Base-by-base conservation (phyloP, 2,888 invertebrate species). In the Ferdinandea cuprea region DNA sequence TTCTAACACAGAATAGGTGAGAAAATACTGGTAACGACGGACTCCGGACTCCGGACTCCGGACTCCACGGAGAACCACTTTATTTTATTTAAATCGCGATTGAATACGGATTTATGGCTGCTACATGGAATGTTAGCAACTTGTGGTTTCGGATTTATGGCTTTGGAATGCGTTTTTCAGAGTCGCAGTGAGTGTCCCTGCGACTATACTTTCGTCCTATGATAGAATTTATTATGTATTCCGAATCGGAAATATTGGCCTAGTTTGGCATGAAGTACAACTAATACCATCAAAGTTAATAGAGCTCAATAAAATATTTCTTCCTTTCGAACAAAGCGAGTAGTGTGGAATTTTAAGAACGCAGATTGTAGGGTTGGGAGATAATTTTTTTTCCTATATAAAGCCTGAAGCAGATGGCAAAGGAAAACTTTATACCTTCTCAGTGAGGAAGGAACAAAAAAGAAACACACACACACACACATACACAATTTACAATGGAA, bases 51-150 rank as follows among this genome's bases (percentile, higher is more conserved):
- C n/a, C n/a, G n/a, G n/a, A n/a, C n/a, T n/a, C n/a, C n/a, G n/a
- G n/a, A n/a, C 54, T 42, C 74, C 59, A 61, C 54, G 65, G 17
- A 66, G 46, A 54, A 54, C 65, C 65, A 81, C 77, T 77, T 77
- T 81, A 81, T 81, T 77, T 77, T 81, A 77, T 77, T 81, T 72
- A 81, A 81, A 81, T 81, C 81, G 77, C 77, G 81, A 81, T 81
- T 81, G 81, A 81, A 76, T 65, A 15, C 59, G 77, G 65, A 81
- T 81, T 81, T 77, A 81, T 81, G 71, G 81, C 46, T 61, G 42
- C 71, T 81, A 71, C 81, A 81, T 77, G 66, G 81, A 77, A 81
- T 77, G 71, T 69, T 66, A 66, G 81, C 76, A 77, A 81, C 81
- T 81, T 81, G 81, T 81, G 81, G 81, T 71, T 66, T 66, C 28